Evolutionary conservation across 2,797 vertebrate genomes (phyloP), one percentile per base, ranked within the genome.

Genomic region (Arctocebus calabarensis): DNA sequence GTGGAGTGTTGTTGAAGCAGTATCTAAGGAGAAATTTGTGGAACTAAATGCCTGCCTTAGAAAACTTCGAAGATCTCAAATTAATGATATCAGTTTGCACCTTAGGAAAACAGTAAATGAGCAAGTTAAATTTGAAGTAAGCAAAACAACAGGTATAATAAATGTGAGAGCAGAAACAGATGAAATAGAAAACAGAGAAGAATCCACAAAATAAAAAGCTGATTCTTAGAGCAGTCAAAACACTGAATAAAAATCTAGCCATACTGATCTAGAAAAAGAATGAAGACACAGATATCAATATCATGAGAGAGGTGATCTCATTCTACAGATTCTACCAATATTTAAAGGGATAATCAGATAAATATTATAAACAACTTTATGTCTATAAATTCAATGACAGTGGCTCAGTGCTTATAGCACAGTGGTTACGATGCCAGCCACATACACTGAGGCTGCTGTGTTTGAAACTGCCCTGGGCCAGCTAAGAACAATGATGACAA

Each of bases 121-220:
- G 5, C n/a, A 62, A 66, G 43, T 73, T 84, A 78, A 87, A 90
- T 34, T 79, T 19, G 20, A 71, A 62, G 71, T 20, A 68, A 88
- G 55, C 66, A 83, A 32, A 84, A 32, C 5, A 74, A 81, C 37
- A 13, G 14, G 66, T 23, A 2, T 11, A 64, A 52, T 62, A 61
- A 71, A 90, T 48, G 52, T 43, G 23, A 52, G 45, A 74, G 40
- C 12, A 88, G 68, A 88, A 81, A 71, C 25, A 70, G 88, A 78
- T 62, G 55, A 82, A 84, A 84, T 25, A 34, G 32, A 45, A 93
- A 87, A 81, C 25, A 86, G 66, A 87, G n/a, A n/a, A 84, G 90
- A 92, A 68, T 43, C 79, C 43, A 61, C 88, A 48, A 34, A 82
- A 70, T 1, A 25, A 61, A 87, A 83, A 66, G 10, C 45, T 37